These are phyloP conservation scores for Pelobates fuscus DNA, from an alignment of 2,113 vertebrate species.

Conservation along the genomic window DNA sequence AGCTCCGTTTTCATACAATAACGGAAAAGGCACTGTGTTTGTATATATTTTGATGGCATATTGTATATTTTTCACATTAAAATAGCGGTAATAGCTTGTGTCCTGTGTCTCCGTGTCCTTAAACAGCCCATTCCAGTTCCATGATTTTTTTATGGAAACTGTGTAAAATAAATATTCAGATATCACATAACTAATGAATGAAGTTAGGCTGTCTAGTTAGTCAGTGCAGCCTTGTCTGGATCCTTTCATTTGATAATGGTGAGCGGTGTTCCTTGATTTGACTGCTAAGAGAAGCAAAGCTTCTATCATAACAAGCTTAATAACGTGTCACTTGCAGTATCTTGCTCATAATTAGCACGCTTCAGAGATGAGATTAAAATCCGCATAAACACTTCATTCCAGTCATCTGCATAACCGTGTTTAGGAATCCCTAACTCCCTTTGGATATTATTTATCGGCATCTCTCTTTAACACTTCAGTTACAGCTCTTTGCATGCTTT, in stretches of 20 bases:
- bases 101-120: too few relatives aligned
- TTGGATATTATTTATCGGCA: slow-evolving; percentile 10
- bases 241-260: neutral
- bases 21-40: too few relatives aligned
- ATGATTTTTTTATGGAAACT: too few relatives aligned
- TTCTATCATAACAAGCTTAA: slow-evolving; percentile 43
- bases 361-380: slow-evolving; percentile 38
- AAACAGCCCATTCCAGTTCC: too few relatives aligned
- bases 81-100: too few relatives aligned
- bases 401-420: slow-evolving; percentile 23
- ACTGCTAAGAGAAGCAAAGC: slow-evolving; percentile 33
- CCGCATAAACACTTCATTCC: slow-evolving; percentile 36
- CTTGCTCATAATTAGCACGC: slow-evolving; percentile 35
- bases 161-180: too few relatives aligned
- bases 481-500: neutral
- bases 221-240: neutral
- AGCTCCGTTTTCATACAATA: too few relatives aligned
- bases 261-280: neutral
- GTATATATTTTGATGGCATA: too few relatives aligned
- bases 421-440: slow-evolving; percentile 16
- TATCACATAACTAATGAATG: neutral
- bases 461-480: neutral
- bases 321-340: slow-evolving; percentile 34
- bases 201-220: neutral
- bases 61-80: too few relatives aligned